Percentiles rank a stretch among this genome's conserved stretches.
These are phyloP conservation scores for Phenacoccus solenopsis DNA, from an alignment of 1,140 invertebrate species.

Conservation along the genomic window DNA sequence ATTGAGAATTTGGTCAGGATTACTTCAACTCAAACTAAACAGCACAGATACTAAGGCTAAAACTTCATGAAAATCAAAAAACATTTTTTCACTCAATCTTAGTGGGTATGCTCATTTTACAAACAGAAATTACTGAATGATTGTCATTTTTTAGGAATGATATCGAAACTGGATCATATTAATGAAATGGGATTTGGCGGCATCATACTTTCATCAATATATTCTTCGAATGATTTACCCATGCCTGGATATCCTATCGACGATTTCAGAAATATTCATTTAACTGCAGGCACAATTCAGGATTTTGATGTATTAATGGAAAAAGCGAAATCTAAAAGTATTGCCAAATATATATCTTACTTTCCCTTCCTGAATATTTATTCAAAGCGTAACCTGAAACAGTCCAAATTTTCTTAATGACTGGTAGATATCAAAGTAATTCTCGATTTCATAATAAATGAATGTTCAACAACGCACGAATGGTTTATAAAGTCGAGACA, in stretches of 20 bases:
- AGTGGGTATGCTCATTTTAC: too few species aligned
- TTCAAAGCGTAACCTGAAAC: too few species aligned
- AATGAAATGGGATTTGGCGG: not conserved
- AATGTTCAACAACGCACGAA: conserved; percentile 59
- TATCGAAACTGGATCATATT: not conserved
- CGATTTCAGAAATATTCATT: not conserved
- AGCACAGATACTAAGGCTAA: too few species aligned
- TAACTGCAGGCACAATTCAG: not conserved
- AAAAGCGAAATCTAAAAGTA: not conserved
- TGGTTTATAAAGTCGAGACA: conserved; percentile 62
- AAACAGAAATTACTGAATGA: too few species aligned
- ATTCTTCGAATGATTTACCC: not conserved
- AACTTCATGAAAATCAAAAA: too few species aligned
- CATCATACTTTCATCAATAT: not conserved
- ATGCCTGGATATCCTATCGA: not conserved
- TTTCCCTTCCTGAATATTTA: too few species aligned
- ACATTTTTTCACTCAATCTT: too few species aligned
- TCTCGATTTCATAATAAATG: conserved; percentile 78
- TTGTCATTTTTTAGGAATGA: not conserved
- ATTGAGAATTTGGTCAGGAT: too few species aligned
- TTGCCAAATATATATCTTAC: too few species aligned
- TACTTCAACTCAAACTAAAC: too few species aligned
- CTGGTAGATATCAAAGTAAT: conserved; percentile 67
- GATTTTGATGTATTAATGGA: not conserved
- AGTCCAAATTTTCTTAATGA: too few species aligned